phyloP scores from a whole-genome alignment of 2,113 vertebrate genomes.

The Paraplagusia blochii region DNA sequence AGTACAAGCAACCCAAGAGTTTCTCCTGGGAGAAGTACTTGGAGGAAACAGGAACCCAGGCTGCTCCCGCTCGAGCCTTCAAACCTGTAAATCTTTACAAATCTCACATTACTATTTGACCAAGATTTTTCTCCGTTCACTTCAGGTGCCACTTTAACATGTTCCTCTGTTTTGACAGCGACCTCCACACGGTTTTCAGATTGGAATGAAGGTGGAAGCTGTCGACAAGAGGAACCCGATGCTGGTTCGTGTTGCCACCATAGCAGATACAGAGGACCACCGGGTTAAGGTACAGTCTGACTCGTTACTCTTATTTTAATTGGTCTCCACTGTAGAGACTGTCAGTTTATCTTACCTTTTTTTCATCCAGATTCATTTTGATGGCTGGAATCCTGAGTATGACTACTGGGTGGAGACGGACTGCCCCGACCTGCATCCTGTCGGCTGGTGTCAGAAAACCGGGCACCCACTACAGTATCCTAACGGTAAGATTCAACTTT shows the following conservation, averaged over 20 bases:
- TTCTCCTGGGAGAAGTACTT: slow-evolving; percentile 90
- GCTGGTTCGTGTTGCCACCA: slow-evolving; percentile 76
- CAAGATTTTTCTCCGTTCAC: background rate
- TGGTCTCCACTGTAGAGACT: background rate
- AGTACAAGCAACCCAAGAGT: slow-evolving; percentile 80
- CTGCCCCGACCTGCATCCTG: slow-evolving; percentile 84
- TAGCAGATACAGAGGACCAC: slow-evolving; percentile 74
- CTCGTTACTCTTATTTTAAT: background rate
- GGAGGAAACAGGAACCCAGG: slow-evolving; percentile 85
- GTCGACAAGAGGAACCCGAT: slow-evolving; percentile 80
- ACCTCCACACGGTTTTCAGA: slow-evolving; percentile 77
- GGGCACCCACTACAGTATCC: slow-evolving; percentile 84
- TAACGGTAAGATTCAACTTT: slow-evolving; percentile 68
- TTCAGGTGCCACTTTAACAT: background rate
- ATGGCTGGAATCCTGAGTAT: slow-evolving; percentile 84
- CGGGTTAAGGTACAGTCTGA: slow-evolving; percentile 66
- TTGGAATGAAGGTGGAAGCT: slow-evolving; percentile 78
- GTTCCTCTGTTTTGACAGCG: slow-evolving; percentile 54
- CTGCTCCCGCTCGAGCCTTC: slow-evolving; percentile 87
- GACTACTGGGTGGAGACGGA: slow-evolving; percentile 89
- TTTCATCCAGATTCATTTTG: slow-evolving; percentile 82
- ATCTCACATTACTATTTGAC: background rate
- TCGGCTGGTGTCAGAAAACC: slow-evolving; percentile 90
- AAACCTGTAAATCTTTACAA: slow-evolving; percentile 76
- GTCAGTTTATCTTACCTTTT: background rate